phyloP scores from a whole-genome alignment of 2,113 vertebrate genomes.

The Ailurus styani region DNA sequence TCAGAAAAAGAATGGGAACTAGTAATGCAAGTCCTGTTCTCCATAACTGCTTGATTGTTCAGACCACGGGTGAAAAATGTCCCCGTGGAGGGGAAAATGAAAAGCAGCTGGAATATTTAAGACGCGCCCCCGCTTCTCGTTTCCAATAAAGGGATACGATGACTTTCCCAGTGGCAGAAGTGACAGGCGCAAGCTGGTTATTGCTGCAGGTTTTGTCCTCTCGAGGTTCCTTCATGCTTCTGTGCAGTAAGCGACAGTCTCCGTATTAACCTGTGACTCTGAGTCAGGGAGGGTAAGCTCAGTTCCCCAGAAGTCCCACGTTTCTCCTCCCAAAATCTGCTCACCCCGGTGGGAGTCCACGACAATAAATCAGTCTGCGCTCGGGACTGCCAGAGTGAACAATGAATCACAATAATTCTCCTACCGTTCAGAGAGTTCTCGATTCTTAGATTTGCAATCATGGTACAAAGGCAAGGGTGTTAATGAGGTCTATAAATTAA shows the following conservation, averaged over 20 bases:
- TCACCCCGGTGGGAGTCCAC: conserved; percentile 74
- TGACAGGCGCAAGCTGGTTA: background rate
- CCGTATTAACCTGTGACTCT: conserved; percentile 62
- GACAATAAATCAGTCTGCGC: conserved; percentile 76
- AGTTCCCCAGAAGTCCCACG: conserved; percentile 54
- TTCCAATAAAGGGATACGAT: conserved; percentile 48
- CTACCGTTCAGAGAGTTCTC: conserved; percentile 77
- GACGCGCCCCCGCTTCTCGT: background rate
- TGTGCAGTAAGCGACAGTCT: conserved; percentile 45
- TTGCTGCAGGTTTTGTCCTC: conserved; percentile 26
- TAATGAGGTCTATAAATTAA: conserved; percentile 90
- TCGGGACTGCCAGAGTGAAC: conserved; percentile 71
- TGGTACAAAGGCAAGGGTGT: conserved; percentile 82
- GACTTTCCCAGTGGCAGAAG: conserved; percentile 48
- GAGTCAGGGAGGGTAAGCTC: conserved; percentile 5
- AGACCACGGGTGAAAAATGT: accelerated
- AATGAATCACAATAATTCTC: conserved; percentile 81
- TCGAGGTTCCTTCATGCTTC: conserved; percentile 40
- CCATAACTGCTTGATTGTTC: background rate
- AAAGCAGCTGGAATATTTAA: background rate
- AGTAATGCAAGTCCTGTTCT: background rate
- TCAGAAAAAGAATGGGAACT: background rate
- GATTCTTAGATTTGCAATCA: conserved; percentile 83
- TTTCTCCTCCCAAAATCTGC: conserved; percentile 66
- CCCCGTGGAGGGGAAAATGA: background rate